These are phyloP conservation scores for Hyposoter didymator DNA, from an alignment of 2,888 invertebrate genomes.

Conservation along the genomic window DNA sequence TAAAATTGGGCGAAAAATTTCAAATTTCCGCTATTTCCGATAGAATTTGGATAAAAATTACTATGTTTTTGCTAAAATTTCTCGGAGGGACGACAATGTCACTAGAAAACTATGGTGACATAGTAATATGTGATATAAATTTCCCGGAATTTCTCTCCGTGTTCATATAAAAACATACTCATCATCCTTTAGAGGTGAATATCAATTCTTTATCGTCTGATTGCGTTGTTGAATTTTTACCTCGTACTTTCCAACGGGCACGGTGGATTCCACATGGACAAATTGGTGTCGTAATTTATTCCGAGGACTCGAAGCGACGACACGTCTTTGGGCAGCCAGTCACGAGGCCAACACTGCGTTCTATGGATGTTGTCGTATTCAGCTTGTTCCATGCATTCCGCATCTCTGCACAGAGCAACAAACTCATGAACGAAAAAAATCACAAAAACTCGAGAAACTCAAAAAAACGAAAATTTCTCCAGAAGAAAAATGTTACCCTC, in stretches of 20 bases:
- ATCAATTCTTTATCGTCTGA: neutral
- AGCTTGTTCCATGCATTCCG: conserved; percentile 74
- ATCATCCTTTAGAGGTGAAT: too few species aligned
- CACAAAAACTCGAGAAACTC: neutral
- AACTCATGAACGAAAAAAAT: neutral
- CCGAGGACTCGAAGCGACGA: conserved; percentile 91
- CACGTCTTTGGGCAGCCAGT: conserved; percentile 95
- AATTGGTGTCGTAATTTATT: conserved; percentile 94
- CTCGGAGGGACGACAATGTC: too few species aligned
- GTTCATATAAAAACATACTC: too few species aligned
- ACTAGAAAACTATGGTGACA: too few species aligned
- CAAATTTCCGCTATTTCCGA: too few species aligned
- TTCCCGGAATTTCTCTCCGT: too few species aligned
- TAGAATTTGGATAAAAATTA: too few species aligned
- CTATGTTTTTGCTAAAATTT: too few species aligned
- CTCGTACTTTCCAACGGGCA: conserved; percentile 87
- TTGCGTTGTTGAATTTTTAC: conserved; percentile 71
- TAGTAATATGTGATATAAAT: too few species aligned
- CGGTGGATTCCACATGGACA: conserved; percentile 92
- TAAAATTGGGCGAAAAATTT: too few species aligned
- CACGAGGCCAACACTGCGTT: conserved; percentile 96
- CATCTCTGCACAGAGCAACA: conserved; percentile 71
- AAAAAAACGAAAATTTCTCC: too few species aligned
- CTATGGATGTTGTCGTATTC: conserved; percentile 80
- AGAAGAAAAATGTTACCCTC: conserved; percentile 80